Conservation (phyloP, 2,888 invertebrate genomes). For the Hypolimnas misippus region DNA sequence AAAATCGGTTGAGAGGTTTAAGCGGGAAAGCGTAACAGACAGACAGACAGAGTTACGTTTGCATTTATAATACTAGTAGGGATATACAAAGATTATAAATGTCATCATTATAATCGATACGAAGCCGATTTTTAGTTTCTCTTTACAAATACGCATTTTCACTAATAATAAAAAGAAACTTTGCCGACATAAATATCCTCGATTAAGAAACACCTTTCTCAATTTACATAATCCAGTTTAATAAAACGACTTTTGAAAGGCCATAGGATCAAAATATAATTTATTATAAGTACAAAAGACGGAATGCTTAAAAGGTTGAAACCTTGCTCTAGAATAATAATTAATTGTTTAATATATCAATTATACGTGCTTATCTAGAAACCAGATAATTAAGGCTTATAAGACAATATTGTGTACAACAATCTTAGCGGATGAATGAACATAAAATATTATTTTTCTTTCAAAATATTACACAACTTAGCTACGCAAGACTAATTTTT, state of each 20-base stretch:
- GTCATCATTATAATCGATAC: too few relatives aligned
- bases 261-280: background rate
- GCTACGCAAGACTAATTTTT: too few relatives aligned
- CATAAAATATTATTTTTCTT: background rate
- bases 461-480: background rate
- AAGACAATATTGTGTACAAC: background rate
- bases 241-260: background rate
- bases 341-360: background rate
- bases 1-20: too few relatives aligned
- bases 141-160: background rate
- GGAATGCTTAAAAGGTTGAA: background rate
- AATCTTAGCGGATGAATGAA: background rate
- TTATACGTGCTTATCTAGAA: background rate
- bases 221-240: slow-evolving; percentile 3
- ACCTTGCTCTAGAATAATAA: slow-evolving; percentile 10
- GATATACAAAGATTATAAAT: too few relatives aligned
- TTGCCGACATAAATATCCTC: background rate
- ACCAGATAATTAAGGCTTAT: background rate
- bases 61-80: too few relatives aligned
- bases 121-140: background rate
- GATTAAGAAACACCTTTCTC: slow-evolving; percentile 3
- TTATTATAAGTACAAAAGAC: background rate
- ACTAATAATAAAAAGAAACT: background rate
- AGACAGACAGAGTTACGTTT: too few relatives aligned
- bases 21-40: too few relatives aligned